Evolutionary conservation across 2,113 vertebrate genomes (phyloP), one percentile per base, ranked within the genome.

Genomic region (Amphilophus citrinellus): DNA sequence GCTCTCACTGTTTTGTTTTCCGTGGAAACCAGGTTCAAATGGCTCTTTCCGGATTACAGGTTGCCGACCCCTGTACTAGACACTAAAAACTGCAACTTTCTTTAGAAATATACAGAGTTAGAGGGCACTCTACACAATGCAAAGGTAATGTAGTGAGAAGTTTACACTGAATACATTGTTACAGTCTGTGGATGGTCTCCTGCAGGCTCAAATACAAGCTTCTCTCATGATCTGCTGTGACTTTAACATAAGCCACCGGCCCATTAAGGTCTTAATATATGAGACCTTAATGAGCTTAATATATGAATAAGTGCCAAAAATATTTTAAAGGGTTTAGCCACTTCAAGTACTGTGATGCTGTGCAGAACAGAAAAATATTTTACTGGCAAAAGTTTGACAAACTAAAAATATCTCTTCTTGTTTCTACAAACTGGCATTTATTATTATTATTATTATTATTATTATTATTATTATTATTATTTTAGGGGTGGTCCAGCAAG

Each of bases 291-390:
- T 3, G 27, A 27, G 27, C 27, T 27, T 27, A 27, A 27, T 14
- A 73, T 39, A 77, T 11, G 75, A 27, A 56, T 18, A 17, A 24
- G 47, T 56, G 61, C 27, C 1, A 35, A 9, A 42, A 32, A 27
- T 62, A 56, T 58, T 58, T 76, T 58, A 60, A 77, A 73, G 68
- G 47, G 57, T 60, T 59, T 60, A 61, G 78, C 7, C 6, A 35
- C 68, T 73, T 73, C 47, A 73, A 5, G 68, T 56, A 73, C 56
- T 56, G 68, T 24, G 35, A 35, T 42, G 32, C 61, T 65, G 37
- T 79, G 57, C 14, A 39, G 73, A 77, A 60, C 8, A 22, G 9
- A 77, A 15, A 76, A 17, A 4, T 42, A 27, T 57, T 42, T 77
- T 44, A 77, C 57, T 77, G 22, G 66, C 50, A 53, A n/a, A 22